Evolutionary conservation across 2,888 invertebrate genomes (phyloP).

Genomic region (Odontocolon sp.): DNA sequence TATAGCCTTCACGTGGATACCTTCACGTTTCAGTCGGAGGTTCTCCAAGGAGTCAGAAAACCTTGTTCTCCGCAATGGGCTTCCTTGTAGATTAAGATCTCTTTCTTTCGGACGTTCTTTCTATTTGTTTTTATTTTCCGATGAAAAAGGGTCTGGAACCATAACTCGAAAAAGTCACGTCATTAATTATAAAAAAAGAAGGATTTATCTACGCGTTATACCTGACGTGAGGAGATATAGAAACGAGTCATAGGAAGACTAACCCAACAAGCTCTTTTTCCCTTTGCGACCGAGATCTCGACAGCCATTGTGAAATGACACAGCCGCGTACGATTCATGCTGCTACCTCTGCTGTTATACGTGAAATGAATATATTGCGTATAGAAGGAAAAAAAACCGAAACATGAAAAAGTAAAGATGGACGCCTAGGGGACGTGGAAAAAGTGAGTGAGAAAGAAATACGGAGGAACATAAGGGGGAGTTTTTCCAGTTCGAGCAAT

Average conservation of each 20-base stretch:
- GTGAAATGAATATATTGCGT: conserved; percentile 70
- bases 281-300: conserved; percentile 54
- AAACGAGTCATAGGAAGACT: not conserved
- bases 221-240: conserved; percentile 33
- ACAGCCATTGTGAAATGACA: conserved; percentile 52
- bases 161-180: conserved; percentile 47
- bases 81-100: conserved; percentile 34
- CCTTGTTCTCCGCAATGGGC: conserved; percentile 17
- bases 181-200: conserved; percentile 50
- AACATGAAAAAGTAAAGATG: conserved; percentile 59
- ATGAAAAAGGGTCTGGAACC: not conserved
- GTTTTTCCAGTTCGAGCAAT: no score
- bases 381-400: conserved; percentile 57
- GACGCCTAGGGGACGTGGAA: not conserved
- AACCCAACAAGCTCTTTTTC: conserved; percentile 34
- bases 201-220: conserved; percentile 31
- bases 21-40: not conserved
- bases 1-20: not conserved
- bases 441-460: conserved; percentile 6
- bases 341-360: conserved; percentile 61
- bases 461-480: no score
- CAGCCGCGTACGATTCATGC: conserved; percentile 57
- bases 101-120: not conserved
- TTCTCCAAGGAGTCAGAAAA: conserved; percentile 8
- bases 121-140: conserved; percentile 9